phyloP scores from a whole-genome alignment of 2,888 invertebrate genomes.

The Anthrax anthrax region DNA sequence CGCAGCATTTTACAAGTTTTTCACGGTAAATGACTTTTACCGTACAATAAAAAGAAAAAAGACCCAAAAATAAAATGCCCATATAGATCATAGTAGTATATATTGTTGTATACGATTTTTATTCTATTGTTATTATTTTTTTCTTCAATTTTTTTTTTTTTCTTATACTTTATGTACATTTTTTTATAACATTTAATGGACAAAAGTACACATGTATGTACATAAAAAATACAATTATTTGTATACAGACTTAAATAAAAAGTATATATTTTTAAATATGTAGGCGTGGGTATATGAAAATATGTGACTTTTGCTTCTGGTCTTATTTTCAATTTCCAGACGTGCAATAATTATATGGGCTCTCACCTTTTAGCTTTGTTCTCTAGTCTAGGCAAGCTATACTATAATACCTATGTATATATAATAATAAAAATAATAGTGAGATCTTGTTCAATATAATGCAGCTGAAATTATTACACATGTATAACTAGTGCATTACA shows the following conservation, averaged over 20 bases:
- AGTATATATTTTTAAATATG: too few relatives aligned
- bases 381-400: too few relatives aligned
- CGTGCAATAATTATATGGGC: not conserved
- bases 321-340: not conserved
- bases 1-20: conserved; percentile 6
- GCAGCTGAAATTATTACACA: too few relatives aligned
- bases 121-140: conserved; percentile 1
- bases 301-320: not conserved
- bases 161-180: not conserved
- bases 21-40: conserved; percentile 5
- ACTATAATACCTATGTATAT: too few relatives aligned
- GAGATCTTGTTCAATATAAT: too few relatives aligned
- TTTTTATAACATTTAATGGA: not conserved
- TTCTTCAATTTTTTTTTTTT: not conserved
- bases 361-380: not conserved
- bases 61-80: not conserved
- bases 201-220: too few relatives aligned
- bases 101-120: not conserved
- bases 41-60: not conserved
- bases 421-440: too few relatives aligned
- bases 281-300: not conserved
- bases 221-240: too few relatives aligned
- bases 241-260: too few relatives aligned
- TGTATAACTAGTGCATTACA: too few relatives aligned
- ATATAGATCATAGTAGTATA: conserved; percentile 1